A percentile compares a stretch with the other conserved stretches of the same genome.
Conservation (phyloP, 2,113 vertebrate genomes). For the Tricholaema leucomelas region DNA sequence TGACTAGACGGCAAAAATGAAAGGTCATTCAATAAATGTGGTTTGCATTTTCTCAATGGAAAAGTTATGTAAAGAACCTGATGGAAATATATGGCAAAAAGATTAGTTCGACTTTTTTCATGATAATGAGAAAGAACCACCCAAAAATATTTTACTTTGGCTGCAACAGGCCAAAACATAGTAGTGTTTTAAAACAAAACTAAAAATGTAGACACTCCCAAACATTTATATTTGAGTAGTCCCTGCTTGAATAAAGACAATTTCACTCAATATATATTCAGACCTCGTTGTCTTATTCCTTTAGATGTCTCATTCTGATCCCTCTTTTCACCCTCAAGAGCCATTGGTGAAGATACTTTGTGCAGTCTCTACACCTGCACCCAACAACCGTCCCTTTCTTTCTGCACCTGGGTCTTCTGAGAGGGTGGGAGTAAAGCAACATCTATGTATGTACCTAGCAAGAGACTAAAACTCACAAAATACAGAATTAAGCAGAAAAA, state of each 20-base stretch:
- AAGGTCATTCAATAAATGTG: constrained; percentile 52
- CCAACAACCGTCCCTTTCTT: background rate
- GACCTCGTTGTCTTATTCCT: background rate
- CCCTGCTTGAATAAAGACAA: background rate
- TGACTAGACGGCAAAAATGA: constrained; percentile 31
- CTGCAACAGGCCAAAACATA: background rate
- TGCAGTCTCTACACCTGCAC: background rate
- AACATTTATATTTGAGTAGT: background rate
- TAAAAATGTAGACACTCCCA: background rate
- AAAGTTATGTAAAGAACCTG: background rate
- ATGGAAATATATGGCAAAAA: background rate
- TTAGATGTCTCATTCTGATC: background rate
- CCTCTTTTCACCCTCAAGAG: background rate
- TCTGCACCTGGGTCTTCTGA: background rate
- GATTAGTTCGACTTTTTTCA: background rate
- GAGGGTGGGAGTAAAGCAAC: background rate
- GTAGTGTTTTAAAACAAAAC: background rate
- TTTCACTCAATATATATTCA: background rate
- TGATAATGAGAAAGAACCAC: background rate
- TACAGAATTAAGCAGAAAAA: background rate
- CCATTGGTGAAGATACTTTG: background rate
- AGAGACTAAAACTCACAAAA: background rate
- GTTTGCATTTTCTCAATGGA: constrained; percentile 36
- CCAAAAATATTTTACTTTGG: background rate
- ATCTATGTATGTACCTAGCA: background rate